phyloP scores from a whole-genome alignment of 35 echinoderm and acorn worm species.

The Lytechinus variegatus region DNA sequence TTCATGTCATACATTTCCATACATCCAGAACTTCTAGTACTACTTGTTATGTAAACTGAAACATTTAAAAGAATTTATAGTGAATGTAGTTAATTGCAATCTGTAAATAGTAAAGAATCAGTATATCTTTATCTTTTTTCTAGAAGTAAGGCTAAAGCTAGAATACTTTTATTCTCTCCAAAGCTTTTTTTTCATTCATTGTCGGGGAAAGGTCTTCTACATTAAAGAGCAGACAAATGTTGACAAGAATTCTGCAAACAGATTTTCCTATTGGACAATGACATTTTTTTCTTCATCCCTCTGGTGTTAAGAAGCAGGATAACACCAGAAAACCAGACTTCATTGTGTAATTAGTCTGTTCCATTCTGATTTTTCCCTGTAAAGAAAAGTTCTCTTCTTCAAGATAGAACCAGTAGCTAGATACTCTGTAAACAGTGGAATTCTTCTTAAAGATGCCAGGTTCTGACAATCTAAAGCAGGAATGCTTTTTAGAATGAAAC shows the following conservation, averaged over 20 bases:
- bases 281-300: neutral
- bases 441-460: neutral
- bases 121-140: too few relatives aligned
- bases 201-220: neutral
- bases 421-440: neutral
- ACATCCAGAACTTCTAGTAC: too few relatives aligned
- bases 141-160: neutral
- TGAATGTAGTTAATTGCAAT: too few relatives aligned
- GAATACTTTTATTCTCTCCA: neutral
- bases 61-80: too few relatives aligned
- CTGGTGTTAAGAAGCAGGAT: neutral
- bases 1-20: too few relatives aligned
- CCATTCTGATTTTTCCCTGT: neutral
- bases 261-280: neutral
- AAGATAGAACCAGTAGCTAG: neutral
- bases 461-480: neutral
- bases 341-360: neutral
- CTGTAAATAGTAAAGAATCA: too few relatives aligned
- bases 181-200: neutral
- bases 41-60: too few relatives aligned
- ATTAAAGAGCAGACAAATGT: neutral
- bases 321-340: neutral
- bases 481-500: neutral
- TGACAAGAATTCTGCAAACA: neutral
- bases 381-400: neutral